Evolutionary conservation across 2,797 vertebrate species (phyloP).

Genomic region (Gymnoscopelus microlampas): DNA sequence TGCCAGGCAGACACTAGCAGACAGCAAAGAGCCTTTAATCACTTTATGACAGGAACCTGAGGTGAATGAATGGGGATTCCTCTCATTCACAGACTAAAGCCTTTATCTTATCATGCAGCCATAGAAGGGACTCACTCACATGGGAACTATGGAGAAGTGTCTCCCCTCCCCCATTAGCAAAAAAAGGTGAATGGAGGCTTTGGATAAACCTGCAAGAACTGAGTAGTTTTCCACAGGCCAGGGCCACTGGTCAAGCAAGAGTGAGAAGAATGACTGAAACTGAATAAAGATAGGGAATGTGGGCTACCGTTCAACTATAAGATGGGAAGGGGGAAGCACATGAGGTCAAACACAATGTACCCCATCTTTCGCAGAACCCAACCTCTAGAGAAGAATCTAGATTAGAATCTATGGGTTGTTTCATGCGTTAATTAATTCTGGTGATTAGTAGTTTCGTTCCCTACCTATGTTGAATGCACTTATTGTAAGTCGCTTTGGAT

Average conservation of each 20-base stretch:
- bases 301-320: background rate
- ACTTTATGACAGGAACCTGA: constrained; percentile 97
- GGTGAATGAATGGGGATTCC: constrained; percentile 84
- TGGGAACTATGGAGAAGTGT: constrained; percentile 34
- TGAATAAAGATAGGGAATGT: background rate
- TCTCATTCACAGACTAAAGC: constrained; percentile 81
- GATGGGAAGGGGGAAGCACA: background rate
- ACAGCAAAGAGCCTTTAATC: constrained; percentile 83
- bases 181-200: constrained; percentile 24
- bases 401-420: no score
- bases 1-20: constrained; percentile 40
- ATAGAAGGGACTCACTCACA: constrained; percentile 57
- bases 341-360: no score
- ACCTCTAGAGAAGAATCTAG: no score
- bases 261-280: background rate
- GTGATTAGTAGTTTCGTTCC: no score
- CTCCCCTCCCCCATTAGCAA: constrained; percentile 1
- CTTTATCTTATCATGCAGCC: constrained; percentile 89
- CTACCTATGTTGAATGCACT: no score
- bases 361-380: no score
- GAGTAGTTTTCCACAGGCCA: background rate
- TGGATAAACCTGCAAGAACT: constrained; percentile 12
- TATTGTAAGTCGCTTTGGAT: no score
- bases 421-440: no score
- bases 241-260: background rate